A percentile compares a stretch with the other conserved stretches of the same genome.
Conservation (phyloP, 2,888 invertebrate species). For the Caenorhabditis wallacei region DNA sequence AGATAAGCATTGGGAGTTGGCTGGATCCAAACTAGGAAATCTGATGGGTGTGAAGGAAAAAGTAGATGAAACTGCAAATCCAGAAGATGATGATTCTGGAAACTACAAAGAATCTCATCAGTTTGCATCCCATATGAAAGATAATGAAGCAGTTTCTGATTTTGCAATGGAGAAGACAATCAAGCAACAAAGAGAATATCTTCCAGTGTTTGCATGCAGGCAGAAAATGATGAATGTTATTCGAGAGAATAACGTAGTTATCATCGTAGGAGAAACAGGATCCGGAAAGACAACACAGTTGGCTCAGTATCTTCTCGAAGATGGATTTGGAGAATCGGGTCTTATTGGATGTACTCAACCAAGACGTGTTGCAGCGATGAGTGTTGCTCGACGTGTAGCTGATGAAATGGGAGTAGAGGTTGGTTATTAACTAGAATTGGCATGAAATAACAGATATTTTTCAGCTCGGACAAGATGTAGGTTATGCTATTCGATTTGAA, state of each 20-base stretch:
- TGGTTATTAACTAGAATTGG: neutral
- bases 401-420: conserved; percentile 94
- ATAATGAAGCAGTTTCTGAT: conserved; percentile 86
- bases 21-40: conserved; percentile 95
- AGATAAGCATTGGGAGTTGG: conserved; percentile 98
- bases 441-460: conserved; percentile 9
- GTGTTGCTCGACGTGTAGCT: conserved; percentile 97
- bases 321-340: conserved; percentile 88
- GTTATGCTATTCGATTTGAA: conserved; percentile 99
- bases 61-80: conserved; percentile 87
- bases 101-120: conserved; percentile 89
- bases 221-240: conserved; percentile 88
- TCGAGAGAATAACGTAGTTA: conserved; percentile 86
- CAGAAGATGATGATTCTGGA: conserved; percentile 69
- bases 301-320: conserved; percentile 88
- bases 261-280: conserved; percentile 85
- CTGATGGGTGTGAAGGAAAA: conserved; percentile 93
- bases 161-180: conserved; percentile 91
- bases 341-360: conserved; percentile 99
- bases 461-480: conserved; percentile 86
- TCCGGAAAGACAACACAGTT: conserved; percentile 95
- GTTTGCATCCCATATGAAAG: conserved; percentile 94
- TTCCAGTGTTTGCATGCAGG: conserved; percentile 96
- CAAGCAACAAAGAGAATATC: conserved; percentile 91
- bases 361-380: conserved; percentile 97